phyloP scores from a whole-genome alignment of 2,888 invertebrate species.

The Enchytraeus crypticus region DNA sequence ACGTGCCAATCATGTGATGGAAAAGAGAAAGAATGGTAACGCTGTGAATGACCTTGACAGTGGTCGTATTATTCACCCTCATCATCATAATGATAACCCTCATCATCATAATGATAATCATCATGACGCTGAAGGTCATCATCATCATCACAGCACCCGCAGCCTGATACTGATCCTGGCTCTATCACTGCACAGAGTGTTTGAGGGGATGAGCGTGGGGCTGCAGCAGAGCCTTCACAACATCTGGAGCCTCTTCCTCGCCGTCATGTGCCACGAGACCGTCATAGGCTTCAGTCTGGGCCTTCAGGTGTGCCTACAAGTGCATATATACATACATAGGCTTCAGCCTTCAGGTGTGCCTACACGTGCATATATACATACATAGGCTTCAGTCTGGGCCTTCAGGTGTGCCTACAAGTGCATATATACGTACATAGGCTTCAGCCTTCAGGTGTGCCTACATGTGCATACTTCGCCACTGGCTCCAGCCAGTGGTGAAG shows the following conservation, averaged over 20 bases:
- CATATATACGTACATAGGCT: too few relatives aligned
- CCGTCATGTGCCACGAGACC: slow-evolving; percentile 54
- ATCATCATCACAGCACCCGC: slow-evolving; percentile 30
- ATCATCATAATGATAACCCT: too few relatives aligned
- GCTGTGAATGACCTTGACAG: too few relatives aligned
- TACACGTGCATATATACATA: slow-evolving; percentile 54
- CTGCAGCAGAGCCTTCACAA: slow-evolving; percentile 42
- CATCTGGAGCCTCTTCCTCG: slow-evolving; percentile 45
- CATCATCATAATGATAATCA: too few relatives aligned
- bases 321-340: too few relatives aligned
- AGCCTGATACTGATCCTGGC: slow-evolving; percentile 52
- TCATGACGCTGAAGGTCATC: too few relatives aligned
- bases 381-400: slow-evolving; percentile 54
- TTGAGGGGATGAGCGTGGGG: slow-evolving; percentile 55
- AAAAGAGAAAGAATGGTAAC: too few relatives aligned
- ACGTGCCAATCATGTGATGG: too few relatives aligned
- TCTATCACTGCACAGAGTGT: slow-evolving; percentile 54
- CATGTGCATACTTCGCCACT: slow-evolving; percentile 52
- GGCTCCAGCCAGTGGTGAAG: too few relatives aligned
- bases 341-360: too few relatives aligned
- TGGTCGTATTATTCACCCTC: too few relatives aligned
- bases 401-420: slow-evolving; percentile 41
- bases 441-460: too few relatives aligned
- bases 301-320: slow-evolving; percentile 40
- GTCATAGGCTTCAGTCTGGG: slow-evolving; percentile 55